Evolutionary conservation across 2,888 invertebrate species (phyloP).

Genomic region (Synergus itoensis): DNA sequence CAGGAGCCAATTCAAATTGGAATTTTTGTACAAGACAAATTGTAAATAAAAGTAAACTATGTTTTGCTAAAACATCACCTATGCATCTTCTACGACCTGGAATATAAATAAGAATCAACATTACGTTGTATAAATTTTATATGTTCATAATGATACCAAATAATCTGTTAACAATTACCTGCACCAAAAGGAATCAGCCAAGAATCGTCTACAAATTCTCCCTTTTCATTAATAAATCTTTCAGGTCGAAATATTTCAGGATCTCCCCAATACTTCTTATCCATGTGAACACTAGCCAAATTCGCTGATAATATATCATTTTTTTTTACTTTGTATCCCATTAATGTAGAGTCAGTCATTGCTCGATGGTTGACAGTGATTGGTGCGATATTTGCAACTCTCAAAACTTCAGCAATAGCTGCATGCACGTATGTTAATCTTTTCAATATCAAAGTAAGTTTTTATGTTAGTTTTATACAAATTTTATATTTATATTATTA

Average conservation of each 20-base stretch:
- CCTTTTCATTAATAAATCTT: constrained; percentile 84
- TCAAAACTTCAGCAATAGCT: constrained; percentile 85
- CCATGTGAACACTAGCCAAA: constrained; percentile 85
- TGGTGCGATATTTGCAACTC: constrained; percentile 88
- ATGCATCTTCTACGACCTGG: constrained; percentile 86
- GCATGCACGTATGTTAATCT: constrained; percentile 88
- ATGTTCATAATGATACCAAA: neutral
- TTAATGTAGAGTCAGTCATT: constrained; percentile 83
- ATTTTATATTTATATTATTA: neutral
- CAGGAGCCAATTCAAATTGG: constrained; percentile 82
- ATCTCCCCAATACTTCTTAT: constrained; percentile 83
- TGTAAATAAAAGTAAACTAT: constrained; percentile 87
- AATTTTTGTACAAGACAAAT: constrained; percentile 87
- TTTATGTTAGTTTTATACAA: neutral
- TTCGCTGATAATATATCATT: constrained; percentile 81
- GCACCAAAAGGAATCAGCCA: constrained; percentile 66
- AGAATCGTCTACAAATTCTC: constrained; percentile 72
- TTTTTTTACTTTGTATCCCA: constrained; percentile 87
- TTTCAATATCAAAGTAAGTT: constrained; percentile 3
- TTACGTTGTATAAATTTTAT: no score
- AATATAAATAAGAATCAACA: constrained; percentile 20
- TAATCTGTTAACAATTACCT: constrained; percentile 54
- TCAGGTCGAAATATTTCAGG: constrained; percentile 87
- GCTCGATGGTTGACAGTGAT: constrained; percentile 90
- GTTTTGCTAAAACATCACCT: constrained; percentile 87